phyloP scores from a whole-genome alignment of 2,113 vertebrate genomes.

The Calyptommatus sinebrachiatus region DNA sequence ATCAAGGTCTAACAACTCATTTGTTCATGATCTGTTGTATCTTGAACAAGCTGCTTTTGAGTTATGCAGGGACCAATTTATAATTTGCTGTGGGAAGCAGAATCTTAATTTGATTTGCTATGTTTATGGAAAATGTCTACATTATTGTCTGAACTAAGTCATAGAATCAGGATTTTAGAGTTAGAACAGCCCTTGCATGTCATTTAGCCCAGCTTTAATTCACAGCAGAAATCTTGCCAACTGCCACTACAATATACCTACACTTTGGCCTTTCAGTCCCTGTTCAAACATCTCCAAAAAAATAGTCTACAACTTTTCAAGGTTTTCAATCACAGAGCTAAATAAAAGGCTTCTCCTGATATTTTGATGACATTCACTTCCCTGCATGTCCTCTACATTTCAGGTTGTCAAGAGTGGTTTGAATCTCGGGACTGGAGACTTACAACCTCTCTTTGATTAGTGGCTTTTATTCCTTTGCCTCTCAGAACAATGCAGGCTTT shows the following conservation, averaged over 20 bases:
- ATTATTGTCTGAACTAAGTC: conserved; percentile 56
- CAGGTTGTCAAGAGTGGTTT: background rate
- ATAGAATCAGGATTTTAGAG: background rate
- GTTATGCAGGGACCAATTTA: conserved; percentile 42
- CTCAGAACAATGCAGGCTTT: conserved; percentile 44
- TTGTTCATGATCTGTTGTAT: background rate
- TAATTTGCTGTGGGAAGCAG: conserved; percentile 53
- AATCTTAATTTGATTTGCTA: conserved; percentile 54
- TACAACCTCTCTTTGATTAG: conserved; percentile 50
- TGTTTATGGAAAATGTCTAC: conserved; percentile 46
- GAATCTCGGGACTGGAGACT: background rate
- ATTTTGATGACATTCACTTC: too few species aligned
- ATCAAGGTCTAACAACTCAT: background rate
- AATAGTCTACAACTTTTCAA: background rate
- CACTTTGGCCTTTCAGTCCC: background rate
- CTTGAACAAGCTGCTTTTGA: conserved; percentile 46
- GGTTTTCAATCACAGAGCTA: too few species aligned
- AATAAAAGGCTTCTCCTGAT: too few species aligned
- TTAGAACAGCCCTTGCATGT: background rate
- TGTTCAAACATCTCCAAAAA: background rate
- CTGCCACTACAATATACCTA: background rate
- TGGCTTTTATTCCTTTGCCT: conserved; percentile 39
- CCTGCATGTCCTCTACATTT: background rate
- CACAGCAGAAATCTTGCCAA: background rate
- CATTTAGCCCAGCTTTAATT: background rate